Conservation (phyloP, 2,888 invertebrate genomes). For the Zelleria hepariella region DNA sequence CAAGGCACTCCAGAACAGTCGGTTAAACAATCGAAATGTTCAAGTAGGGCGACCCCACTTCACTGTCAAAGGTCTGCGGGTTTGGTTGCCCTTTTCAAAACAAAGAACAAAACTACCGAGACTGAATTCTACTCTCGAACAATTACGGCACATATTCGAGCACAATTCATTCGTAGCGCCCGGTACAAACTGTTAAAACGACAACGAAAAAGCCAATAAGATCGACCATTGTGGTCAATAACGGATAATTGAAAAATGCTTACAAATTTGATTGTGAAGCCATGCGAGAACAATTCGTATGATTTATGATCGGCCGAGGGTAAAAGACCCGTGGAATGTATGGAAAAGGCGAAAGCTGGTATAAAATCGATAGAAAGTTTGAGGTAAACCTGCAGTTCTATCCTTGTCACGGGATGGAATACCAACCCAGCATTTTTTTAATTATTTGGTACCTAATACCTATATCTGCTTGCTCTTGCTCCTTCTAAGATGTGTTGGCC, state of each 20-base stretch:
- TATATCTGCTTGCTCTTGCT: too few relatives aligned
- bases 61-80: constrained; percentile 33
- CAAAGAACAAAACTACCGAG: constrained; percentile 17
- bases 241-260: constrained; percentile 67
- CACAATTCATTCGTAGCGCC: constrained; percentile 21
- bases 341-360: background rate
- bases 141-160: constrained; percentile 19
- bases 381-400: too few relatives aligned
- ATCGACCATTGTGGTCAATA: constrained; percentile 63
- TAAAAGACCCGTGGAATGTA: constrained; percentile 30
- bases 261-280: constrained; percentile 62
- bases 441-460: too few relatives aligned
- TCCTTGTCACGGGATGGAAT: too few relatives aligned
- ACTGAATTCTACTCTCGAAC: constrained; percentile 5
- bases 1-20: constrained; percentile 35
- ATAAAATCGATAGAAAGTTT: too few relatives aligned
- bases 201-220: constrained; percentile 56
- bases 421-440: too few relatives aligned
- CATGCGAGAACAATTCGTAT: constrained; percentile 47
- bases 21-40: constrained; percentile 40
- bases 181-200: constrained; percentile 49
- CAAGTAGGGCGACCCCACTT: constrained; percentile 44
- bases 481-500: too few relatives aligned
- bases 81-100: constrained; percentile 23
- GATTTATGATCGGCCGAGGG: constrained; percentile 52